Conservation (phyloP, 2,797 vertebrate genomes). For the Botia kubotai region DNA sequence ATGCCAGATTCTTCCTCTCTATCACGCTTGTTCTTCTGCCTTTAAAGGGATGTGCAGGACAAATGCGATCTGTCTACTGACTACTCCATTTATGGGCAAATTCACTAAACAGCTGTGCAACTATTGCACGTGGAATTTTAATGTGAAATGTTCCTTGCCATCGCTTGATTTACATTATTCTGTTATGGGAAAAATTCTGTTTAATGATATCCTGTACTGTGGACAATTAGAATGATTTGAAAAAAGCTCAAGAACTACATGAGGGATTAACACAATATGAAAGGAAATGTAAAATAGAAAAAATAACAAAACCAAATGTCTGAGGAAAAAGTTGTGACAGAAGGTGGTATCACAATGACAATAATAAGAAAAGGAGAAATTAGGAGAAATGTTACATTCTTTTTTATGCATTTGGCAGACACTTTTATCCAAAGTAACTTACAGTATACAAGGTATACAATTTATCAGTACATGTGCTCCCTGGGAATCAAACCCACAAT, state of each 20-base stretch:
- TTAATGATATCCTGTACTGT: slow-evolving; percentile 36
- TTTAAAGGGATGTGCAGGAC: not conserved
- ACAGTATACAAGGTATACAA: too few relatives aligned
- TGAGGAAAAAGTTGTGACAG: not conserved
- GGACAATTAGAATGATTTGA: slow-evolving; percentile 17
- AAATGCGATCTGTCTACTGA: not conserved
- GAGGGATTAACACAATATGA: slow-evolving; percentile 19
- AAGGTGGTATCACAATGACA: slow-evolving; percentile 3
- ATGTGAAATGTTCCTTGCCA: too few relatives aligned
- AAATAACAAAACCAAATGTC: slow-evolving; percentile 4
- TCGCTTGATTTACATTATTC: too few relatives aligned
- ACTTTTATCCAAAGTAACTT: too few relatives aligned
- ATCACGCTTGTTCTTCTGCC: slow-evolving; percentile 5
- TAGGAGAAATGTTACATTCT: not conserved
- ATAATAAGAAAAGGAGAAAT: slow-evolving; percentile 4
- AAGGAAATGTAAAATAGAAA: slow-evolving; percentile 20
- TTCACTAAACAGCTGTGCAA: too few relatives aligned
- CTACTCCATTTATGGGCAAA: not conserved
- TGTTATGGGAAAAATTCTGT: slow-evolving; percentile 16
- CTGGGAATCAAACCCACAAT: too few relatives aligned
- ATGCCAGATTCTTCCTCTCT: slow-evolving; percentile 11
- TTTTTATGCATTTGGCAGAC: not conserved
- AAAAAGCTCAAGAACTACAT: not conserved
- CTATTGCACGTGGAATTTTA: too few relatives aligned
- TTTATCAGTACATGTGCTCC: too few relatives aligned